These are phyloP conservation scores for Eleginops maclovinus DNA, from an alignment of 2,113 vertebrate genomes.

Conservation along the genomic window DNA sequence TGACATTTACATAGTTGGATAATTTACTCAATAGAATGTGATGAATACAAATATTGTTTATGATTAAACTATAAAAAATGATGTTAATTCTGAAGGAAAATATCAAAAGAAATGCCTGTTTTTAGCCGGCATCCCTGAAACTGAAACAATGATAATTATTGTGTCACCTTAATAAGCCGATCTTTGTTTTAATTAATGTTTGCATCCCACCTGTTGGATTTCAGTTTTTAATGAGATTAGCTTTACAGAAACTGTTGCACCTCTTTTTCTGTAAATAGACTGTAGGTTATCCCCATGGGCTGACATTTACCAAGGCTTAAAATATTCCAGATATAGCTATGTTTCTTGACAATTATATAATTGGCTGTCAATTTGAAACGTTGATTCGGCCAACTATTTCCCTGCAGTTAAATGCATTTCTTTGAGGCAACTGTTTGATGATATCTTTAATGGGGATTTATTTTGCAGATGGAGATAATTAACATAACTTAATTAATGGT, in stretches of 20 bases:
- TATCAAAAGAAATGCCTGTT: neutral
- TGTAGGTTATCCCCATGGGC: neutral
- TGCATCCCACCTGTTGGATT: neutral
- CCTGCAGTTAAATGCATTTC: neutral
- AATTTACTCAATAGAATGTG: neutral
- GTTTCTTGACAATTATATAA: neutral
- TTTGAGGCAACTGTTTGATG: neutral
- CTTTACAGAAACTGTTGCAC: too few species aligned
- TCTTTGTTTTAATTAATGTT: neutral
- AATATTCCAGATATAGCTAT: neutral
- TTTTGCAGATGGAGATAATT: neutral
- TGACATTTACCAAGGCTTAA: neutral
- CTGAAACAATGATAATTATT: neutral
- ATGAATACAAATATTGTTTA: too few species aligned
- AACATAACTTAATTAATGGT: neutral
- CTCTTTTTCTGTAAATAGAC: neutral
- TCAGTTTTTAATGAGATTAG: neutral
- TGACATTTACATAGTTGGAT: neutral
- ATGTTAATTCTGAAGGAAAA: neutral
- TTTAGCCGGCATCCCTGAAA: neutral
- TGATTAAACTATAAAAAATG: too few species aligned
- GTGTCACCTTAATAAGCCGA: neutral
- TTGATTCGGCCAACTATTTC: neutral
- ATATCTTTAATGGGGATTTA: neutral
- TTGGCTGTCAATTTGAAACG: neutral